A percentile compares a stretch with the other conserved stretches of the same genome.
Evolutionary conservation across 2,888 invertebrate species (phyloP).

Genomic region (Nebria brevicollis): DNA sequence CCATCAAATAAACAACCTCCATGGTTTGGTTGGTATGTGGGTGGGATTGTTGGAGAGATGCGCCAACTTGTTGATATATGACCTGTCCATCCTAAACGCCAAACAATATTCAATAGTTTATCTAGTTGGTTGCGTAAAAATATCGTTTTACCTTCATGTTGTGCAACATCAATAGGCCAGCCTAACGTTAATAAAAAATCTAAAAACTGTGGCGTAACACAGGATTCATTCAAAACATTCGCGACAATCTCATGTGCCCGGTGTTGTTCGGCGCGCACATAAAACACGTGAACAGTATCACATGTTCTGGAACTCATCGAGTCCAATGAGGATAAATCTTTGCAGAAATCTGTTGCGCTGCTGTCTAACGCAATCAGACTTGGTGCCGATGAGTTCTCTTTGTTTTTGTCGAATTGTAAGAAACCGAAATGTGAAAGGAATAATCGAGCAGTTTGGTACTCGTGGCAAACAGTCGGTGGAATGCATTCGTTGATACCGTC

Average conservation of each 20-base stretch:
- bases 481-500: slow-evolving; percentile 76
- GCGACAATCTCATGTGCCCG: slow-evolving; percentile 80
- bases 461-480: slow-evolving; percentile 85
- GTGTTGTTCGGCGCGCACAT: slow-evolving; percentile 88
- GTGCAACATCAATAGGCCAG: slow-evolving; percentile 84
- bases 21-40: slow-evolving; percentile 58
- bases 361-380: slow-evolving; percentile 80
- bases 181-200: slow-evolving; percentile 80
- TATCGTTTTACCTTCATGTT: slow-evolving; percentile 76
- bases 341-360: slow-evolving; percentile 74
- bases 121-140: neutral
- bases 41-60: slow-evolving; percentile 54
- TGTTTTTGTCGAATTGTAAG: slow-evolving; percentile 69
- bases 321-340: slow-evolving; percentile 85
- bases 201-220: slow-evolving; percentile 66
- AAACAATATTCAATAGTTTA: neutral
- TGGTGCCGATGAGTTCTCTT: slow-evolving; percentile 62
- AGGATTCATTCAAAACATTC: slow-evolving; percentile 71
- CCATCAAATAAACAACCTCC: slow-evolving; percentile 85
- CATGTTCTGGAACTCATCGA: slow-evolving; percentile 86
- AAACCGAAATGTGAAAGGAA: slow-evolving; percentile 97
- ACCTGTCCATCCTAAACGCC: slow-evolving; percentile 80
- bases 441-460: slow-evolving; percentile 94
- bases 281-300: slow-evolving; percentile 95
- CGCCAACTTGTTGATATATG: slow-evolving; percentile 87